phyloP scores from a whole-genome alignment of 2,888 invertebrate genomes.

The Rhogogaster chlorosoma region DNA sequence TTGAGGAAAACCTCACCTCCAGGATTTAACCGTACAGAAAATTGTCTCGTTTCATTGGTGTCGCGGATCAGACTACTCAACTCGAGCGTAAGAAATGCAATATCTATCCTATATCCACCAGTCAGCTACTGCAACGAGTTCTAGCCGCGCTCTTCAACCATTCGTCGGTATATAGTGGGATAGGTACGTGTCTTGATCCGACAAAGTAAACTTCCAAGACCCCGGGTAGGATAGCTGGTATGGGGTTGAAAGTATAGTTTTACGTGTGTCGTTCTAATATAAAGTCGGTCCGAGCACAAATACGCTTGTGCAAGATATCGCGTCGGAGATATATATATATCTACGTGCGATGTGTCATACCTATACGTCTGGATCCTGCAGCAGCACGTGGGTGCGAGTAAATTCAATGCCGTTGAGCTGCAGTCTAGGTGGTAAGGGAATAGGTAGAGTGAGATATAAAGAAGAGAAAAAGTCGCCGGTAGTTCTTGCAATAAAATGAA shows the following conservation, averaged over 20 bases:
- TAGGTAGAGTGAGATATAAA: background rate
- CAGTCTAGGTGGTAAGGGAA: background rate
- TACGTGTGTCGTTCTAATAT: background rate
- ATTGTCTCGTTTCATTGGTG: conserved; percentile 41
- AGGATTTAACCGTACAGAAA: conserved; percentile 36
- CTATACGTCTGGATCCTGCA: background rate
- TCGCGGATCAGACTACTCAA: conserved; percentile 20
- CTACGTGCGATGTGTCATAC: background rate
- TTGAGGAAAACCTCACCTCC: background rate
- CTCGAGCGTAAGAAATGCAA: conserved; percentile 51
- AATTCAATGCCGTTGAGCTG: background rate
- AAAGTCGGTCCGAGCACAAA: background rate
- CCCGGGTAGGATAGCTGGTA: no score
- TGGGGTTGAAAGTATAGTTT: background rate
- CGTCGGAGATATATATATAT: background rate
- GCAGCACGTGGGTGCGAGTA: background rate
- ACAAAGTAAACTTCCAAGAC: conserved; percentile 29
- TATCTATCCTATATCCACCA: conserved; percentile 48
- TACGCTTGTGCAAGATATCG: background rate
- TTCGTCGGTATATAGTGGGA: conserved; percentile 35
- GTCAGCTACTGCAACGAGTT: background rate
- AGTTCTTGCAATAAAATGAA: conserved; percentile 61
- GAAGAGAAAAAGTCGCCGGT: background rate
- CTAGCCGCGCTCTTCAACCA: background rate
- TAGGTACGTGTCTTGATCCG: conserved; percentile 43